Evolutionary conservation across 2,797 vertebrate genomes (phyloP).

Genomic region (Dendrocincla fuliginosa): DNA sequence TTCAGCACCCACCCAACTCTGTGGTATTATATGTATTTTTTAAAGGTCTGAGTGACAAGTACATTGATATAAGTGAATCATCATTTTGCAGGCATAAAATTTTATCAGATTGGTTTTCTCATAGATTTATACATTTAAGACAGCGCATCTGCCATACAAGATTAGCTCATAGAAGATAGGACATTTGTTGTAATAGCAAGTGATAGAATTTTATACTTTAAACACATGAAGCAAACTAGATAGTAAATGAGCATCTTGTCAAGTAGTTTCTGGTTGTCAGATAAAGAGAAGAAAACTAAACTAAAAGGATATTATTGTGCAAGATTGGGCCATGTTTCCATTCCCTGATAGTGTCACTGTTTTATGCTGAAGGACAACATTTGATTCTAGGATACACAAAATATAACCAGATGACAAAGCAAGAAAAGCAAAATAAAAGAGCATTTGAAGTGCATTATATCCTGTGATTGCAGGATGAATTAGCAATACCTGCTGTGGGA

Average conservation of each 20-base stretch:
- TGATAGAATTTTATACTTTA: slow-evolving; percentile 66
- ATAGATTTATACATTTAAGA: slow-evolving; percentile 77
- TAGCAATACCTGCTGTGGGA: not conserved
- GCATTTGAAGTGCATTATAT: not conserved
- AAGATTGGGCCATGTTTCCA: slow-evolving; percentile 52
- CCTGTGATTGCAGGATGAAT: not conserved
- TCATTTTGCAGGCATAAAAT: slow-evolving; percentile 76
- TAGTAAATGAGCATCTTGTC: slow-evolving; percentile 58
- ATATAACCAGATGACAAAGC: slow-evolving; percentile 8
- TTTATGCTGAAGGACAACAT: slow-evolving; percentile 8
- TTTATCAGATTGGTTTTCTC: slow-evolving; percentile 81
- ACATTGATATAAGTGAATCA: slow-evolving; percentile 82
- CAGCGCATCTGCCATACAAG: slow-evolving; percentile 74
- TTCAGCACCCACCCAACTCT: slow-evolving; percentile 73
- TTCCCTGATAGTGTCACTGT: not conserved
- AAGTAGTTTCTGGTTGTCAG: slow-evolving; percentile 68
- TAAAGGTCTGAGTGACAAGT: slow-evolving; percentile 78
- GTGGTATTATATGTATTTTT: slow-evolving; percentile 65
- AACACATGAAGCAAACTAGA: slow-evolving; percentile 57
- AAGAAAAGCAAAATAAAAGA: slow-evolving; percentile 6
- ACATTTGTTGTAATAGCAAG: slow-evolving; percentile 51
- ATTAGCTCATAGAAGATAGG: slow-evolving; percentile 77
- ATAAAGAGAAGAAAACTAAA: slow-evolving; percentile 56
- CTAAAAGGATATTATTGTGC: slow-evolving; percentile 21
- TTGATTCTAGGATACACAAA: slow-evolving; percentile 13